Evolutionary conservation across 2,888 invertebrate genomes (phyloP), one percentile per base, ranked within the genome.

Genomic region (Sinelater perroti): DNA sequence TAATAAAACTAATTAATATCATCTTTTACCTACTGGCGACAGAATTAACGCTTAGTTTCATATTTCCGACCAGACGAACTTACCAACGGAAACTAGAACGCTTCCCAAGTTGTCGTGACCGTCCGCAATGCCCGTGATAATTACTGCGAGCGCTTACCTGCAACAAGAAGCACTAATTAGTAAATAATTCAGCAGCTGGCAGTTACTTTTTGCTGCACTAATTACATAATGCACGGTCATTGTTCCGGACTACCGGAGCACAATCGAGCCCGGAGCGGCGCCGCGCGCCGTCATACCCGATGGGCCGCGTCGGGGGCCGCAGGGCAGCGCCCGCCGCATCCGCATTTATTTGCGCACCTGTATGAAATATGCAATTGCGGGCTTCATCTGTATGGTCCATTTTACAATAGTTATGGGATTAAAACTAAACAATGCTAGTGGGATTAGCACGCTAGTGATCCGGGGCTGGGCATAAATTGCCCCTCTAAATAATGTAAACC

Each of bases 161-260:
- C 2, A 56, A 56, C 40, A 49, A 40, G 42, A 42, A 10, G 16
- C 3, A 17, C 1, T 51, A 17, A 24, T 42, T 40, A 40, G 13
- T 47, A 46, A 40, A 33, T 53, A 16, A 56, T 49, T 49, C 11
- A 42, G 14, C 13, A 35, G 17, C 24, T 24, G 28, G 52, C 20
- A 46, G 18, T 20, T 35, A n/a, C 11, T 47, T 35, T 51, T 40
- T 40, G 40, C 8, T 46, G 33, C 52, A 44, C 33, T 52, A 52
- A 46, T 53, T 53, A 49, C 42, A 42, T 42, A 56, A 17, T 42
- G 55, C 49, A 49, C 26, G 50, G 2, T n/a, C 45, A 24, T 33
- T 51, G 50, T 56, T 56, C 56, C 50, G 56, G 35, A 56, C 36
- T 45, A 30, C 28, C 42, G 50, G 50, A 49, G 45, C 45, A 45